Evolutionary conservation across 1,140 invertebrate genomes (phyloP).

Genomic region (Tetragnatha versicolor): DNA sequence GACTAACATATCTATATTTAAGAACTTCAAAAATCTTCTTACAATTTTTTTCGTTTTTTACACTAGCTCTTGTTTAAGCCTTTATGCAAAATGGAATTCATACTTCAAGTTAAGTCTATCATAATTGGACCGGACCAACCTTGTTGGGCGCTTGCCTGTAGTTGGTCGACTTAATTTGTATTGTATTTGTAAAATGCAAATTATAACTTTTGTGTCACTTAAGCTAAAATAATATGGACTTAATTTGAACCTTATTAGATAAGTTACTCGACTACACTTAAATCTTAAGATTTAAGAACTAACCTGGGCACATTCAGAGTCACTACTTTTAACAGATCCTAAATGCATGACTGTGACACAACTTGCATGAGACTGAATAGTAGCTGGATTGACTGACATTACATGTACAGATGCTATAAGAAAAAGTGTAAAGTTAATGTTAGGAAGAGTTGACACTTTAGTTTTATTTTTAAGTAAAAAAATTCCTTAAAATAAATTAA

Average conservation of each 20-base stretch:
- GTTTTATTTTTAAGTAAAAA: neutral
- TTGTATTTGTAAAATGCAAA: too few species aligned
- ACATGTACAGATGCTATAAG: constrained; percentile 44
- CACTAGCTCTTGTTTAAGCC: too few species aligned
- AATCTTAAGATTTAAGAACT: neutral
- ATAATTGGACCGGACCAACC: too few species aligned
- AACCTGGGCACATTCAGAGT: constrained; percentile 34
- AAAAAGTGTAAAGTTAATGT: neutral
- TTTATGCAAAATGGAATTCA: too few species aligned
- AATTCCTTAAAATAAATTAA: neutral
- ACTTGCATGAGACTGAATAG: constrained; percentile 40
- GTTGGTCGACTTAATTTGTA: too few species aligned
- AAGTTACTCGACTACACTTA: too few species aligned
- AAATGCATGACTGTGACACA: constrained; percentile 36
- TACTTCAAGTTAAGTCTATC: too few species aligned
- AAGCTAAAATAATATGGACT: neutral
- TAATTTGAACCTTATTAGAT: neutral
- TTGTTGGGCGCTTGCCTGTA: too few species aligned
- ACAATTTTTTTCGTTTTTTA: too few species aligned
- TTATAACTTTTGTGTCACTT: too few species aligned
- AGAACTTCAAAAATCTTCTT: too few species aligned
- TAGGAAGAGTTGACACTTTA: neutral
- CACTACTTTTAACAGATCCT: neutral
- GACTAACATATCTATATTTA: too few species aligned
- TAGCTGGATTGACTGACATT: constrained; percentile 38